phyloP scores from a whole-genome alignment of 2,113 vertebrate genomes.

The Pimephales promelas region DNA sequence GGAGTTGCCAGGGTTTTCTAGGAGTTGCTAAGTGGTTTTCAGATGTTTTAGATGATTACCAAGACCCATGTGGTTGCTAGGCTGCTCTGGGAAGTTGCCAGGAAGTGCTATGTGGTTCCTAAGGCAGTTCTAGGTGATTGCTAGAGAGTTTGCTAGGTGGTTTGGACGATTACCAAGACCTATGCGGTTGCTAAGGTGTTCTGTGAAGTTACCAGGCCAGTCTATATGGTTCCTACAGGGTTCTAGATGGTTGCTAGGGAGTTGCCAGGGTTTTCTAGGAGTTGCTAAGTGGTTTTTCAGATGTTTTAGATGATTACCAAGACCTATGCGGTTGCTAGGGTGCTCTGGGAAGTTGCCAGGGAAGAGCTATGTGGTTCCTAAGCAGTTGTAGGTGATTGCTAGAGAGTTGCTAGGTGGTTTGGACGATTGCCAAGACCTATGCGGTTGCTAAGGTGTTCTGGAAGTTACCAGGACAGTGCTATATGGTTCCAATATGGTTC shows the following conservation, averaged over 20 bases:
- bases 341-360: not conserved
- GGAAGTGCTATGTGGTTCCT: not conserved
- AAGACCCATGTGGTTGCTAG: not conserved
- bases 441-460: not conserved
- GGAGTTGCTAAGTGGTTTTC: not conserved
- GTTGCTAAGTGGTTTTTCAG: not conserved
- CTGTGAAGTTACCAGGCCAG: not conserved
- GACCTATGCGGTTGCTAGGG: not conserved
- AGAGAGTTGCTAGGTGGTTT: not conserved
- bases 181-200: not conserved
- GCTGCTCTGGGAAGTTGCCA: not conserved
- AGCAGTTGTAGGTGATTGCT: not conserved
- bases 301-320: not conserved
- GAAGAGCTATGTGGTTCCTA: not conserved
- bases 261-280: not conserved
- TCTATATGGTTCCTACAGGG: not conserved
- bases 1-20: not conserved
- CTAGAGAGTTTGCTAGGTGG: no score
- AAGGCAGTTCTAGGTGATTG: not conserved
- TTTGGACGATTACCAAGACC: not conserved
- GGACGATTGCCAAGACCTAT: not conserved
- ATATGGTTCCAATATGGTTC: not conserved
- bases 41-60: no score
- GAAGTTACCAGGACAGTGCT: not conserved
- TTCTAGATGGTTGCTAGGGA: not conserved